These are phyloP conservation scores for Odontocolon sp. DNA, from an alignment of 2,888 invertebrate genomes.

Conservation along the genomic window DNA sequence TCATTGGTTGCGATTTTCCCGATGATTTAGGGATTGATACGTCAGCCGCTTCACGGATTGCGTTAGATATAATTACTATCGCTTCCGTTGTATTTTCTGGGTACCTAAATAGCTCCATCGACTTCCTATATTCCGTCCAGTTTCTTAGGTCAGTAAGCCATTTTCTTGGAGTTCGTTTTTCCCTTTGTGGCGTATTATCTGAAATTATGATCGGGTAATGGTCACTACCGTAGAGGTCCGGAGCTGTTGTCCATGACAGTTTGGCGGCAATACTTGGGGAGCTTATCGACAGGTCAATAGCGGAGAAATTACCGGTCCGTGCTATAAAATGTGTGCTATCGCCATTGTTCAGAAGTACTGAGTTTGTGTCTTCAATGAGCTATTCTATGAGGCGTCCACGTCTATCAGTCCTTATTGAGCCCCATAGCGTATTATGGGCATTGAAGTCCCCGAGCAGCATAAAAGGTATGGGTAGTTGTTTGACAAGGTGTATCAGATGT, in stretches of 20 bases:
- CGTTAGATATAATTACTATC: neutral
- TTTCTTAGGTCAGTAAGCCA: neutral
- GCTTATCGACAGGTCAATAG: conserved; percentile 49
- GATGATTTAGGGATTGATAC: neutral
- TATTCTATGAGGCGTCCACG: conserved; percentile 21
- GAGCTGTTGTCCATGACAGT: neutral
- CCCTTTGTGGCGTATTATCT: neutral
- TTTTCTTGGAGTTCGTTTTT: neutral
- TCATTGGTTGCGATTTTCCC: neutral
- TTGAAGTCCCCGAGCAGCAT: conserved; percentile 66
- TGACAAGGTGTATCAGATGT: conserved; percentile 51
- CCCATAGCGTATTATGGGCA: conserved; percentile 59
- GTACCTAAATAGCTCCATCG: neutral
- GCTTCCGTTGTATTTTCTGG: neutral
- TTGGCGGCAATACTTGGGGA: neutral
- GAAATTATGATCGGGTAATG: conserved; percentile 40
- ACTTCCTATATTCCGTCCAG: neutral
- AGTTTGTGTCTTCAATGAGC: conserved; percentile 40
- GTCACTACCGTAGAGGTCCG: conserved; percentile 38
- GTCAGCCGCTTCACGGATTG: neutral
- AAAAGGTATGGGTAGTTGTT: conserved; percentile 64
- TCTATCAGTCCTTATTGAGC: conserved; percentile 48
- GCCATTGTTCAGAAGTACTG: conserved; percentile 43
- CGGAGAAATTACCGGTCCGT: conserved; percentile 21
- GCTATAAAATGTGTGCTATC: conserved; percentile 56